Evolutionary conservation across 2,888 invertebrate species (phyloP), one percentile per base, ranked within the genome.

Genomic region (Aporophyla lueneburgensis): DNA sequence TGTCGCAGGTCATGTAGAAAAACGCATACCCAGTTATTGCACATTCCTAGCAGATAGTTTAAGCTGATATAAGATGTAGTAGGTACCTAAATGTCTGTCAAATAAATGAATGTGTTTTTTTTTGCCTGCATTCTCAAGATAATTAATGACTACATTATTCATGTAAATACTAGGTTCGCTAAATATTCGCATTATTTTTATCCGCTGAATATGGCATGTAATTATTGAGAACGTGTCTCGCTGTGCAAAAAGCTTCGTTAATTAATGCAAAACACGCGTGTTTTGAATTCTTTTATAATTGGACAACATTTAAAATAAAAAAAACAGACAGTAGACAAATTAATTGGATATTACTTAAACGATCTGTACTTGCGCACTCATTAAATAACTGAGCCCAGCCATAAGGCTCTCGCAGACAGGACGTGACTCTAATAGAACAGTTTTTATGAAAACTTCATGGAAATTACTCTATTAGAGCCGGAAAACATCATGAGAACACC

Each of bases 1-100:
- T 79, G 87, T 84, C 66, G 56, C 63, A 56, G 59, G 33, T 46
- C 68, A 59, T 74, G 53, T 62, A 78, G 71, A 79, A 85, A 83
- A 85, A 72, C 66, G 54, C 53, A 70, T 56, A 83, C 86, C 78
- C 84, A 73, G 84, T 88, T 88, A 88, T 73, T 85, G 78, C 76
- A 84, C 81, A 86, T 88, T 84, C 84, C 71, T 78, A 62, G 10
- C 61, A 27, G 67, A 76, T 83, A 84, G 46, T 67, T 67, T 16
- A 67, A 67, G 2, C 54, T 16, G 12, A 70, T 46, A 63, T 69
- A 61, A 67, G 9, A 72, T 40, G 9, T 12, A 40, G 56, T 70
- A 62, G 49, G 27, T 24, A 61, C 54, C 12, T 66, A 67, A 16
- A 5, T 66, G 54, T 43, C 51, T 61, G 68, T 58, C 46, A 75